Base-by-base conservation (phyloP, 1,140 invertebrate species). In the Heterodera carotae region DNA sequence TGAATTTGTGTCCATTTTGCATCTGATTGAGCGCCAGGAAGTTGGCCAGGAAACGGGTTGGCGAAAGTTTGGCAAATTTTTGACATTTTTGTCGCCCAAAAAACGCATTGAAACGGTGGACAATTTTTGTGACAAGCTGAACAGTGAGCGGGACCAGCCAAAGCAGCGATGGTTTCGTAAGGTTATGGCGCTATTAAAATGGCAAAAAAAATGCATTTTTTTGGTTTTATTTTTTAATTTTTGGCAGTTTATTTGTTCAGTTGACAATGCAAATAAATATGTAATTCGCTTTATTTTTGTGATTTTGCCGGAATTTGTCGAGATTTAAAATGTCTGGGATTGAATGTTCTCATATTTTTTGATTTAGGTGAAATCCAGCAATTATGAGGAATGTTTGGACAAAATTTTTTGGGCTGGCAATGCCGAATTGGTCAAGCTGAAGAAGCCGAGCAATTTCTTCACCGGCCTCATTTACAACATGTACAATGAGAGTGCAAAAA, bases 381-480 rank as follows among this genome's bases (percentile, higher is more conserved):
- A 56, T 56, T 56, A 56, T 4, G 48, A 56, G 22, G 48, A 56
- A 4, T 56, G 48, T 56, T 56, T 56, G 0, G 22, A 56, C 48
- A 56, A 56, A 56, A 56, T 56, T 56, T 56, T 56, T 18, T 56
- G 48, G 48, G 12, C 48, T 2, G 48, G 48, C 48, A 56, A 56
- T 22, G 48, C 48, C 15, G 48, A 56, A 18, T 56, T 56, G 18
- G 18, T 56, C 48, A 56, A 22, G 48, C 22, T 56, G 48, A 56
- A 56, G 18, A 56, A n/a, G 22, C 15, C 15, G 12, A 4, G 12
- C 48, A 56, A 56, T 22, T 56, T 56, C 1, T 56, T 56, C 48
- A 56, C 48, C 15, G 48, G 48, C 48, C 48, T 56, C 48, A n/a
- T 56, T 56, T 56, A 56, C 48, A 56, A 56, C 48, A 56, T 56